Percentiles rank a stretch among this genome's conserved stretches.
Conservation (phyloP, 2,113 vertebrate species). For the Trachemys scripta region DNA sequence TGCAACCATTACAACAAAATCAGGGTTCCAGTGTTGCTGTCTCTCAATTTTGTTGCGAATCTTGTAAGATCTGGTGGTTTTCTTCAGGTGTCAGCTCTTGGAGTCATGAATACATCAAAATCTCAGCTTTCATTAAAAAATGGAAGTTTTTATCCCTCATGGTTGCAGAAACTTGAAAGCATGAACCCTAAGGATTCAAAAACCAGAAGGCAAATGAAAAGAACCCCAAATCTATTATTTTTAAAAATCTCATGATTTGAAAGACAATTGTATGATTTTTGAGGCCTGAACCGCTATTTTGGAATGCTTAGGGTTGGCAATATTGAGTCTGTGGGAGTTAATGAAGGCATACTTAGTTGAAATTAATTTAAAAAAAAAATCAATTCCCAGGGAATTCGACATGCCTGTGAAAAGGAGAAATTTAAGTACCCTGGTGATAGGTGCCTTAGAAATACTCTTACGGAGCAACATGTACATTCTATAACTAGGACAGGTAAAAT, state of each 20-base stretch:
- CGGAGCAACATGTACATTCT: background rate
- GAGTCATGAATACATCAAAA: background rate
- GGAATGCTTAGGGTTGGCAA: fast-evolving
- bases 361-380: background rate
- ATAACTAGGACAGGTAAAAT: background rate
- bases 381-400: background rate
- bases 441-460: background rate
- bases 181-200: background rate
- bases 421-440: fast-evolving
- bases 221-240: background rate
- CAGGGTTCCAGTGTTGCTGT: background rate
- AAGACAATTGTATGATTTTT: background rate
- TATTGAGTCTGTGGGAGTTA: background rate
- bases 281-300: background rate
- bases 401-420: background rate
- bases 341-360: background rate
- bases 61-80: background rate
- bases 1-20: background rate
- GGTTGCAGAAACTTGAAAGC: background rate
- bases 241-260: background rate
- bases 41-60: background rate
- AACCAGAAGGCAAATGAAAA: background rate
- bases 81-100: background rate
- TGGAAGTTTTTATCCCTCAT: background rate
- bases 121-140: background rate